Conservation (phyloP, 2,113 vertebrate species). For the Rhipidura dahli region DNA sequence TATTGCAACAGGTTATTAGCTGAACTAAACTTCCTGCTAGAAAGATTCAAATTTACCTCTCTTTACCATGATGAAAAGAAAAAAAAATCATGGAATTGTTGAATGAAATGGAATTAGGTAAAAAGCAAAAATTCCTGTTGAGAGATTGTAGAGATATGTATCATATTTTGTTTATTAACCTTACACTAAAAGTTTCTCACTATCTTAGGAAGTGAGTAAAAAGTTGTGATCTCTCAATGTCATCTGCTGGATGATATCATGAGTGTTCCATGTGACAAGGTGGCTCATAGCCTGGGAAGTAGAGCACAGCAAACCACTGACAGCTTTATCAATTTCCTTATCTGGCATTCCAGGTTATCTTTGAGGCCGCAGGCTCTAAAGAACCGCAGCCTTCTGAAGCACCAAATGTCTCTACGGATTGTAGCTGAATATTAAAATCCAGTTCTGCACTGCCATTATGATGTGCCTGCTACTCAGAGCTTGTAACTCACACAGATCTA, state of each 20-base stretch:
- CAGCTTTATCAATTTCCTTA: background rate
- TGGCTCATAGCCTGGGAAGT: background rate
- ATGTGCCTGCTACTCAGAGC: background rate
- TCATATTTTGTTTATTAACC: background rate
- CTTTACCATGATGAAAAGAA: background rate
- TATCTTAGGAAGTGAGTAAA: background rate
- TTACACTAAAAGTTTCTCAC: background rate
- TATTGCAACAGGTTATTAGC: background rate
- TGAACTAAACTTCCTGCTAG: background rate
- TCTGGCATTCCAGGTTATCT: background rate
- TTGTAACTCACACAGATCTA: background rate
- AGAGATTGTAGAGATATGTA: background rate
- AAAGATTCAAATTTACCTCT: background rate
- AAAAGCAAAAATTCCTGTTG: background rate
- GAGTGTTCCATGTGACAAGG: background rate
- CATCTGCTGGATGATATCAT: background rate
- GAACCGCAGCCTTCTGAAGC: background rate
- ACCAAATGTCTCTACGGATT: background rate
- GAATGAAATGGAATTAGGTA: background rate
- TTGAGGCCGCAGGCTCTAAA: rapidly evolving
- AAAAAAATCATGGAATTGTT: background rate
- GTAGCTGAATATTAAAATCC: background rate
- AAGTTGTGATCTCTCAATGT: background rate
- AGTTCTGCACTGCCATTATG: background rate
- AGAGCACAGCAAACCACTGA: background rate